These are phyloP conservation scores for Apaloderma vittatum DNA, from an alignment of 2,113 vertebrate genomes.

Conservation along the genomic window DNA sequence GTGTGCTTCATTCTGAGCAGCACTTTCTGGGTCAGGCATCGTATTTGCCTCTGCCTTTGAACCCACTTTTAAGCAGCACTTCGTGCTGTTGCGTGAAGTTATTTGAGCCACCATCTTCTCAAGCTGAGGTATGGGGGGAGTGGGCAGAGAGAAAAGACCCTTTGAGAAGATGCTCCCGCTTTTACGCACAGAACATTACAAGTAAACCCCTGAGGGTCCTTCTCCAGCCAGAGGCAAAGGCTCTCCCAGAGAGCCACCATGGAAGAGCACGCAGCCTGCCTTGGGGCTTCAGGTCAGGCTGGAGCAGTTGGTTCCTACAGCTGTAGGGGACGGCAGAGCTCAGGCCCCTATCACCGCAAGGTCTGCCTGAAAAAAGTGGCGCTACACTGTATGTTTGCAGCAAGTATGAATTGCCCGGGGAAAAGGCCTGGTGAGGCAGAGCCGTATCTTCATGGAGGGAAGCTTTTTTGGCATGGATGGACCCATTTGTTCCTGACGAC, in stretches of 20 bases:
- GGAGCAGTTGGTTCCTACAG: rapidly evolving
- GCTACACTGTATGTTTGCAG: neutral
- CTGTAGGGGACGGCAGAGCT: neutral
- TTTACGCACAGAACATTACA: neutral
- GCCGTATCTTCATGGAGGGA: rapidly evolving
- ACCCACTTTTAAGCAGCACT: neutral
- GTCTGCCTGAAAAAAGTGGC: neutral
- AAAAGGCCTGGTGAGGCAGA: neutral
- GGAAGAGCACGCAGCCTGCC: rapidly evolving
- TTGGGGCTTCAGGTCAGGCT: neutral
- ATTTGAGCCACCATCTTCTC: neutral
- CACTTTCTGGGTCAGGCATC: neutral
- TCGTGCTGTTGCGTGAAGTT: rapidly evolving
- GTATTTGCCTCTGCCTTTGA: neutral
- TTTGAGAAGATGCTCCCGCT: neutral
- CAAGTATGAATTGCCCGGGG: neutral
- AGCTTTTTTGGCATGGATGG: rapidly evolving
- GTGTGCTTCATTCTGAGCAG: neutral
- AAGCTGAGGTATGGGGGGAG: rapidly evolving
- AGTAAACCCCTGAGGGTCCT: neutral
- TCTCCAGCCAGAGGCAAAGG: neutral
- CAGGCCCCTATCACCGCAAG: neutral
- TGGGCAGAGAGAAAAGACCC: neutral
- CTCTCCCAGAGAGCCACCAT: rapidly evolving
- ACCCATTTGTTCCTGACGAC: neutral